phyloP scores from a whole-genome alignment of 2,797 vertebrate genomes.

The Propithecus deckenii region DNA sequence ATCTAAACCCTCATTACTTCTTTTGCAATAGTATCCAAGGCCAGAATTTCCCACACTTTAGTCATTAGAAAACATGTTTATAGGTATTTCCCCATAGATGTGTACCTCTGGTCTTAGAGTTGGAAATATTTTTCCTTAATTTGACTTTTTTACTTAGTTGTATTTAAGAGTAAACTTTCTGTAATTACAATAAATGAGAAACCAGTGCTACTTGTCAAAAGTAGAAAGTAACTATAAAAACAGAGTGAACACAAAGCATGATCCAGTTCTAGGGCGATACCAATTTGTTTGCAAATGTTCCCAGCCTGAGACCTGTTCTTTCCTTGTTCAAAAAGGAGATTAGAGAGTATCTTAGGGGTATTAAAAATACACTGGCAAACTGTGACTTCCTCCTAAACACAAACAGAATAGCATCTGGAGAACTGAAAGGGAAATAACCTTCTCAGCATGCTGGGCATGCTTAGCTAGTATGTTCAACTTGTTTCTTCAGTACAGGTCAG shows the following conservation, averaged over 20 bases:
- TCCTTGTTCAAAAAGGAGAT: neutral
- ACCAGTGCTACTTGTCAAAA: neutral
- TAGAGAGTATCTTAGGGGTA: neutral
- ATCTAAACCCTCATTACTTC: neutral
- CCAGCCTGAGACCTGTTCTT: neutral
- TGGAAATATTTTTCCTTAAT: neutral
- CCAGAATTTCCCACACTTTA: neutral
- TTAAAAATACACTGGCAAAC: neutral
- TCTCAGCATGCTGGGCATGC: neutral
- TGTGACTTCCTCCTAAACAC: neutral
- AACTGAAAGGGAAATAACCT: neutral
- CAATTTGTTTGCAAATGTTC: neutral
- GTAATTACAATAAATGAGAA: neutral
- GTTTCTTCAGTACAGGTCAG: neutral
- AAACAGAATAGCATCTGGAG: neutral
- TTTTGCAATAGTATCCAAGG: neutral
- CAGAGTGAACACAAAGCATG: neutral
- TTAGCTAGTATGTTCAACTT: neutral
- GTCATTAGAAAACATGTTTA: neutral
- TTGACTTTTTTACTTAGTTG: neutral
- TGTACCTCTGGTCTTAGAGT: neutral
- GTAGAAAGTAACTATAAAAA: neutral
- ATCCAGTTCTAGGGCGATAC: neutral
- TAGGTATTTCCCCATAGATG: neutral
- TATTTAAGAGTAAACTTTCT: neutral